phyloP scores from a whole-genome alignment of 1,140 invertebrate species.

The Drosophila ironensis region DNA sequence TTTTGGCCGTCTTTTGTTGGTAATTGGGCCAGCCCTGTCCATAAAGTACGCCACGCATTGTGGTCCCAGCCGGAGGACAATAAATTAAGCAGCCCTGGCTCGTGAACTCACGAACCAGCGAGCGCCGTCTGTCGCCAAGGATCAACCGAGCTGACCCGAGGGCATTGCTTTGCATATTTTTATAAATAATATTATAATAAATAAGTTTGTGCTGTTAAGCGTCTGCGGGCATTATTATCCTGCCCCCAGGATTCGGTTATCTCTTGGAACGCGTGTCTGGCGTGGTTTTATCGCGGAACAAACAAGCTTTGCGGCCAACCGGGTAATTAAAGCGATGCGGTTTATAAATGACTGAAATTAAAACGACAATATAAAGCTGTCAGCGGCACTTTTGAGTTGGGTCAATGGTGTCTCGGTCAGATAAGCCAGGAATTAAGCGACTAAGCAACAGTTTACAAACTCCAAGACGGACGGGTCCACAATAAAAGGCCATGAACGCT shows the following conservation, averaged over 20 bases:
- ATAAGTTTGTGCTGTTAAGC: slow-evolving; percentile 71
- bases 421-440: slow-evolving; percentile 39
- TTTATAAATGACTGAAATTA: slow-evolving; percentile 73
- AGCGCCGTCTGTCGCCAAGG: slow-evolving; percentile 55
- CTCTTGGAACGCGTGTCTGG: slow-evolving; percentile 46
- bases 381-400: slow-evolving; percentile 67
- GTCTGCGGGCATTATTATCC: slow-evolving; percentile 60
- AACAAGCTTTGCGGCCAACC: slow-evolving; percentile 50
- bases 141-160: slow-evolving; percentile 30
- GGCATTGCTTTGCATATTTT: slow-evolving; percentile 56
- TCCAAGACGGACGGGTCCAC: neutral
- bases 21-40: slow-evolving; percentile 25
- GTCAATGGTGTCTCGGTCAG: slow-evolving; percentile 39
- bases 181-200: slow-evolving; percentile 77
- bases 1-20: neutral
- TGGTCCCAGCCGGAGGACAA: slow-evolving; percentile 42
- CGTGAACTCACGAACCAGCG: neutral
- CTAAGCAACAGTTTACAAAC: slow-evolving; percentile 40
- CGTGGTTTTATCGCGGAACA: slow-evolving; percentile 32
- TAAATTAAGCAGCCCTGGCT: slow-evolving; percentile 60
- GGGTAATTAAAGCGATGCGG: slow-evolving; percentile 75
- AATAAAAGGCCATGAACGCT: neutral
- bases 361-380: slow-evolving; percentile 76
- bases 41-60: slow-evolving; percentile 70
- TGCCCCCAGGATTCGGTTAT: slow-evolving; percentile 43